Evolutionary conservation across 1,140 invertebrate genomes (phyloP).

Genomic region (Scaptomyza pallida): DNA sequence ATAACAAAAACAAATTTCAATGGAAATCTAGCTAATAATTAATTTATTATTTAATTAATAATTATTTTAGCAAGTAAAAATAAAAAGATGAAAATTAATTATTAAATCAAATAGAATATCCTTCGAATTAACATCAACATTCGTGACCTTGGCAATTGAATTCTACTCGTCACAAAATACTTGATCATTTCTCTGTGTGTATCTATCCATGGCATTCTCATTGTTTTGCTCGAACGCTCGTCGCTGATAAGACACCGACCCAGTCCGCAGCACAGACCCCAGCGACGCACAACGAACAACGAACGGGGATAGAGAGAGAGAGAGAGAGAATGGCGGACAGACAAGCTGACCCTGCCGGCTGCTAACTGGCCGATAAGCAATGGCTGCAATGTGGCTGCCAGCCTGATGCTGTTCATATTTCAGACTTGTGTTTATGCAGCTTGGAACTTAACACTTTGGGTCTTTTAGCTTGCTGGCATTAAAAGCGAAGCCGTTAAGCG

Average conservation of each 20-base stretch:
- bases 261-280: constrained; percentile 28
- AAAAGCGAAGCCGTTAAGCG: constrained; percentile 66
- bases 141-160: too few relatives aligned
- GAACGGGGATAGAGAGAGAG: too few relatives aligned
- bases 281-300: not conserved
- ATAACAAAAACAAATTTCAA: too few relatives aligned
- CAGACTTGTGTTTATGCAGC: constrained; percentile 74
- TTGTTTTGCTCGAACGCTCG: constrained; percentile 32
- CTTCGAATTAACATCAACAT: too few relatives aligned
- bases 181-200: not conserved
- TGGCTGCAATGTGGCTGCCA: constrained; percentile 23
- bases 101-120: too few relatives aligned
- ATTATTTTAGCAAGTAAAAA: too few relatives aligned
- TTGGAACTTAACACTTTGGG: constrained; percentile 63
- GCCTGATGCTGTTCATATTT: constrained; percentile 46
- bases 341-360: constrained; percentile 38
- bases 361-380: constrained; percentile 65
- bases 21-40: too few relatives aligned
- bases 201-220: constrained; percentile 4
- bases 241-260: constrained; percentile 51
- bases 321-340: constrained; percentile 17
- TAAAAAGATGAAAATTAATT: too few relatives aligned
- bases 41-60: too few relatives aligned
- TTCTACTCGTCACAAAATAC: too few relatives aligned
- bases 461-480: constrained; percentile 37